A percentile compares a stretch with the other conserved stretches of the same genome.
phyloP scores from a whole-genome alignment of 2,888 invertebrate genomes.

The Limulus polyphemus region DNA sequence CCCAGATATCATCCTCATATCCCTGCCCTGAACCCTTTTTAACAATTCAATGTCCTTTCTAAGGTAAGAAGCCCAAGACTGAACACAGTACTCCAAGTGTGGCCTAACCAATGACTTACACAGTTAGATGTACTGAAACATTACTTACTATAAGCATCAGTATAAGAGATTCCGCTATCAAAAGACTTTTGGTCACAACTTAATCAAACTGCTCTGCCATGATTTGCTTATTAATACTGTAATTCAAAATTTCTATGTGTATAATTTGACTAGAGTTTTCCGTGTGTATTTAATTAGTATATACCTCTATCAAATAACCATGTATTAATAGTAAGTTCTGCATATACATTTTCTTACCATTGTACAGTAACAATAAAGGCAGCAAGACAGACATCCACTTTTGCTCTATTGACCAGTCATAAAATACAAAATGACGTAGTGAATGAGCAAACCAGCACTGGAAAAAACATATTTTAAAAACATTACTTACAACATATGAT shows the following conservation, averaged over 20 bases:
- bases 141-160: no score
- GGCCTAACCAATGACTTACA: no score
- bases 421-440: slow-evolving; percentile 67
- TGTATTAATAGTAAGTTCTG: not conserved
- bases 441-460: slow-evolving; percentile 90
- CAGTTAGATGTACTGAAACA: no score
- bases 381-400: slow-evolving; percentile 84
- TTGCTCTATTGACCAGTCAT: slow-evolving; percentile 96
- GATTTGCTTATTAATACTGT: not conserved
- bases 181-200: no score
- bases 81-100: no score
- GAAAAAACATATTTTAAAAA: slow-evolving; percentile 18
- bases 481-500: not conserved
- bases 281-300: not conserved
- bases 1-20: no score
- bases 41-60: no score
- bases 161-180: no score
- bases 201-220: no score
- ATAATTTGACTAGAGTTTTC: not conserved
- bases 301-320: not conserved
- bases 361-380: slow-evolving; percentile 73
- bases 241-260: not conserved
- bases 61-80: no score
- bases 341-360: slow-evolving; percentile 52
- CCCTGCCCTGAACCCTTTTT: no score